Percentiles rank a stretch among this genome's conserved stretches.
phyloP scores from a whole-genome alignment of 2,888 invertebrate species.

The Trissolcus japonicus region DNA sequence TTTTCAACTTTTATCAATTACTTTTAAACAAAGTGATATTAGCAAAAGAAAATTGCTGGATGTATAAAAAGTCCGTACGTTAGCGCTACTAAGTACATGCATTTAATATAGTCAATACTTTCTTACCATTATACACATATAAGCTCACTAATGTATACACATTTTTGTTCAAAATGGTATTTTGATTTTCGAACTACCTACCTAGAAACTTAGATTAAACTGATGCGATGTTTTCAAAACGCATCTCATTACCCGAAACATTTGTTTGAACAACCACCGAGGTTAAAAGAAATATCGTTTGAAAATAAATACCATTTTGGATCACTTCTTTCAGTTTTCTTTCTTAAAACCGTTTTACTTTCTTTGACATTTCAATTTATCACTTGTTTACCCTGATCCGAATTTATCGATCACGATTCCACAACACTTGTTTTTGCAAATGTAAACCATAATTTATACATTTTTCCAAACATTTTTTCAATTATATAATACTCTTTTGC shows the following conservation, averaged over 20 bases:
- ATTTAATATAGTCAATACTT: conserved; percentile 42
- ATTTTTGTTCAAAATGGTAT: conserved; percentile 42
- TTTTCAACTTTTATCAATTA: neutral
- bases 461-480: conserved; percentile 1
- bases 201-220: conserved; percentile 13
- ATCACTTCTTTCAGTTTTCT: conserved; percentile 1
- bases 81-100: conserved; percentile 52
- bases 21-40: conserved; percentile 3
- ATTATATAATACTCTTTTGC: neutral
- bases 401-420: conserved; percentile 43
- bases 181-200: conserved; percentile 36
- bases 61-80: conserved; percentile 12
- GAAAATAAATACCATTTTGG: conserved; percentile 46
- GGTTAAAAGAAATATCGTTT: conserved; percentile 11
- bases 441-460: conserved; percentile 1
- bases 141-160: conserved; percentile 62
- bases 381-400: conserved; percentile 58
- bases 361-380: conserved; percentile 43
- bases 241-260: neutral
- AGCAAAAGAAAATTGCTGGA: neutral
- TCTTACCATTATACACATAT: conserved; percentile 62
- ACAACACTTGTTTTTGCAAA: conserved; percentile 15
- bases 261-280: neutral
- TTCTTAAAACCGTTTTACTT: conserved; percentile 28
- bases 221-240: neutral